Evolutionary conservation across 2,888 invertebrate genomes (phyloP), one percentile per base, ranked within the genome.

Genomic region (Tortricodes alternella): DNA sequence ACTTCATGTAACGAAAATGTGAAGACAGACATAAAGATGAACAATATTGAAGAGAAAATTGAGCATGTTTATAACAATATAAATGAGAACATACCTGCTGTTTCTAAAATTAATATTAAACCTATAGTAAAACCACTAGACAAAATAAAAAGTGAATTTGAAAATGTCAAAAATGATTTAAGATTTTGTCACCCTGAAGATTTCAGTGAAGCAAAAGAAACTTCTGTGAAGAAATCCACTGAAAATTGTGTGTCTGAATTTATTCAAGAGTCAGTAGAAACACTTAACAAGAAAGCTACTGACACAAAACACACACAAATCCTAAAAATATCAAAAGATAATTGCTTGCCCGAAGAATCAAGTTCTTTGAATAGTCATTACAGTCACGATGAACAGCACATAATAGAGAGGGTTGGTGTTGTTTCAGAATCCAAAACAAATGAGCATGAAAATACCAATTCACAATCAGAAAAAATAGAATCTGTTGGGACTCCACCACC

Each of bases 51-150:
- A 51, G 71, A 72, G 44, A 66, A 71, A 46, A 65, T 61, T 64
- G 74, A 74, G 55, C 69, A 73, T 68, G 39, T 64, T 56, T 74
- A 70, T 65, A 86, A 83, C 62, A 80, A 81, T 67, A 58, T 80
- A 24, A 66, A 66, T 65, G 80, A 78, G 9, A 64, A 62, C 56
- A 56, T 70, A 58, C 64, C 73, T 43, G 55, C 65, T 48, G 58
- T 69, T 60, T 83, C 88, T 29, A 80, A 85, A 70, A 70, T 83
- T 34, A 85, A 76, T 37, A 84, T 85, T 49, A 87, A 89, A 67
- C 82, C 85, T 18, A 71, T 82, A 52, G 73, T 67, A 19, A 74
- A 74, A 56, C 62, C 68, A 43, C 57, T 64, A 38, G 65, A 27
- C n/a, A 62, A 63, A 56, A 44, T 49, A 37, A 65, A 27, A 29